Percentiles rank a stretch among this genome's conserved stretches.
Conservation (phyloP, 2,888 invertebrate species). For the Thereva nobilitata region DNA sequence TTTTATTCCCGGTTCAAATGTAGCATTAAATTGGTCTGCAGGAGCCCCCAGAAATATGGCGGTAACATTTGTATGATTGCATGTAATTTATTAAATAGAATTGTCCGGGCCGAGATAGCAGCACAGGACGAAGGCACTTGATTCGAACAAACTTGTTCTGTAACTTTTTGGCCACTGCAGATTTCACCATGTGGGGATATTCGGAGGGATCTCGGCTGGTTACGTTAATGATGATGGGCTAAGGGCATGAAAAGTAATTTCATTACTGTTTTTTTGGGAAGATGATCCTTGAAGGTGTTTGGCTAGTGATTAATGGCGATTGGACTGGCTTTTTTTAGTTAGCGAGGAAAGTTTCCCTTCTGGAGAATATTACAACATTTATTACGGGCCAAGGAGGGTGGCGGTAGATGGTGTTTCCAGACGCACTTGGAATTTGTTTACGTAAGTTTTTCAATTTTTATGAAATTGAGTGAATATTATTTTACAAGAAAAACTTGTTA, state of each 20-base stretch:
- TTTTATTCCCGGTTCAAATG: conserved; percentile 11
- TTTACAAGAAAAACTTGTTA: no score
- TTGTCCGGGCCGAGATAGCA: conserved; percentile 5
- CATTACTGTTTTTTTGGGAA: conserved; percentile 23
- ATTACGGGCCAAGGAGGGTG: no score
- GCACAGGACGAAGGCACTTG: neutral
- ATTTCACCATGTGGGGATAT: neutral
- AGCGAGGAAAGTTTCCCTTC: no score
- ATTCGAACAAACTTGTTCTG: neutral
- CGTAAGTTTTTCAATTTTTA: no score
- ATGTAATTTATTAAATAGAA: conserved; percentile 34
- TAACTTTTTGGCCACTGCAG: neutral
- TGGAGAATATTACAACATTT: no score
- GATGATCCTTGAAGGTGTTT: conserved; percentile 10
- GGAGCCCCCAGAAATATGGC: conserved; percentile 24
- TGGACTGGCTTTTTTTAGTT: no score
- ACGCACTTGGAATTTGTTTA: no score
- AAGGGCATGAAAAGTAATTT: conserved; percentile 31
- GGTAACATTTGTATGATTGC: conserved; percentile 33
- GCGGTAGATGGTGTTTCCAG: no score
- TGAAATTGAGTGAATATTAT: no score
- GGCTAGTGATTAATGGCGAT: conserved; percentile 9
- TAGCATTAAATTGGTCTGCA: conserved; percentile 29
- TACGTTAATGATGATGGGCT: conserved; percentile 15
- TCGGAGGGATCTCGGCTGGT: conserved; percentile 1